Conservation (phyloP, 37 sponge, comb jelly and placozoan species). For the Chondrosia reniformis region DNA sequence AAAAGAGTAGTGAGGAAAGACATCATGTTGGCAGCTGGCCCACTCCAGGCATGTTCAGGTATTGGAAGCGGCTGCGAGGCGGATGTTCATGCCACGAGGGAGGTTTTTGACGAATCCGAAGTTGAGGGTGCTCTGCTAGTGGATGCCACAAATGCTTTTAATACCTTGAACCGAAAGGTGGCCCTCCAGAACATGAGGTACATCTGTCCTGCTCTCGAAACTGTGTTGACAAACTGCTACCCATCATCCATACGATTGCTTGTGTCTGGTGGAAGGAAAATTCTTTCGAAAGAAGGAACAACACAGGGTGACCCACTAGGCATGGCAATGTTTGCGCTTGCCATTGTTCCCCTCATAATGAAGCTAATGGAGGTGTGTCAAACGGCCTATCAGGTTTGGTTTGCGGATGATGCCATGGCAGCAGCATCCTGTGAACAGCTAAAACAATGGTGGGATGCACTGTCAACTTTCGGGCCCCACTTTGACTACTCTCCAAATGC, state of each 20-base stretch:
- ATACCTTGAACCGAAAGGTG: slow-evolving; percentile 9
- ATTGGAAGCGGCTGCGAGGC: slow-evolving; percentile 16
- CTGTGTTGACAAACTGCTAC: slow-evolving; percentile 11
- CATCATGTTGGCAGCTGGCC: slow-evolving; percentile 9
- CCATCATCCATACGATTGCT: slow-evolving; percentile 2
- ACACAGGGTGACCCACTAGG: slow-evolving; percentile 13
- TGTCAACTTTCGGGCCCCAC: slow-evolving; percentile 6
- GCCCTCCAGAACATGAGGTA: slow-evolving; percentile 14
- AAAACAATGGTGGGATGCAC: slow-evolving; percentile 17
- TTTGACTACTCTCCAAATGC: slow-evolving; percentile 26
- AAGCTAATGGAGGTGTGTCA: slow-evolving; percentile 18
- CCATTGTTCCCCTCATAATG: slow-evolving; percentile 11
- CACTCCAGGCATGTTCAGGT: slow-evolving; percentile 17
- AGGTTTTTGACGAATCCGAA: not conserved
- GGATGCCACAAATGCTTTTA: slow-evolving; percentile 18
- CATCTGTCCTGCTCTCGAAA: slow-evolving; percentile 21
- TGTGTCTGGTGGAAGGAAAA: slow-evolving; percentile 15
- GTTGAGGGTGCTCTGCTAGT: slow-evolving; percentile 6
- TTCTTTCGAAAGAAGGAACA: slow-evolving; percentile 18
- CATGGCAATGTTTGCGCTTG: slow-evolving; percentile 10
- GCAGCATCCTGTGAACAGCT: not conserved
- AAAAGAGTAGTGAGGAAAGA: slow-evolving; percentile 6
- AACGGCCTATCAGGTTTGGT: slow-evolving; percentile 10
- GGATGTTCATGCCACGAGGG: slow-evolving; percentile 3
- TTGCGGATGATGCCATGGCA: slow-evolving; percentile 17